Percentiles rank a stretch among this genome's conserved stretches.
phyloP scores from a whole-genome alignment of 1,140 invertebrate species.

The Drosophila miranda region DNA sequence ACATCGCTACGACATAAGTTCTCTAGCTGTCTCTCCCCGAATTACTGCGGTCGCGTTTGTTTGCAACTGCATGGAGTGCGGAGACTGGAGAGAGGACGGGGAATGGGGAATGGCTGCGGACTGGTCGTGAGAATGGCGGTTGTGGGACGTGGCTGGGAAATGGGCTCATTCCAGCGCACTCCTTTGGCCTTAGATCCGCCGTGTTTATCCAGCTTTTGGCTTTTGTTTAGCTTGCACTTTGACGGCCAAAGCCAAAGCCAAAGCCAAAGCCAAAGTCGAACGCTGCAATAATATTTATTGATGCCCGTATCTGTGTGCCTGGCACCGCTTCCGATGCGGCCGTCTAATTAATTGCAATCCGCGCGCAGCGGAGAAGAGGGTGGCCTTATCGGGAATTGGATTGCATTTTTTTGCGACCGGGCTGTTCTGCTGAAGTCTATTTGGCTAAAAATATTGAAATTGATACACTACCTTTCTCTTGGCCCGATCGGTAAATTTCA shows the following conservation, averaged over 20 bases:
- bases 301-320: constrained; percentile 14
- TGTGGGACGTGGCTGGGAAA: not conserved
- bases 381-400: too few relatives aligned
- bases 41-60: too few relatives aligned
- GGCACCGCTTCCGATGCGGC: too few relatives aligned
- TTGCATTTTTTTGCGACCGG: not conserved
- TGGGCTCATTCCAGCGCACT: not conserved
- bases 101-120: not conserved
- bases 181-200: constrained; percentile 1
- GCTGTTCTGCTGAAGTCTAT: too few relatives aligned
- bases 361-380: not conserved
- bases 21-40: too few relatives aligned
- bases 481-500: too few relatives aligned
- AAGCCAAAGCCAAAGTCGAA: constrained; percentile 40
- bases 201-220: constrained; percentile 53
- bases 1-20: too few relatives aligned
- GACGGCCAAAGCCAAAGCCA: constrained; percentile 27
- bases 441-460: too few relatives aligned
- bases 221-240: constrained; percentile 56
- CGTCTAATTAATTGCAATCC: constrained; percentile 25
- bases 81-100: not conserved
- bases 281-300: constrained; percentile 54
- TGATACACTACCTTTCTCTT: too few relatives aligned
- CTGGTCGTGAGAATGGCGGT: not conserved
- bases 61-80: too few relatives aligned